Percentiles rank a stretch among this genome's conserved stretches.
Conservation (phyloP, 2,888 invertebrate genomes). For the Brassicogethes aeneus region DNA sequence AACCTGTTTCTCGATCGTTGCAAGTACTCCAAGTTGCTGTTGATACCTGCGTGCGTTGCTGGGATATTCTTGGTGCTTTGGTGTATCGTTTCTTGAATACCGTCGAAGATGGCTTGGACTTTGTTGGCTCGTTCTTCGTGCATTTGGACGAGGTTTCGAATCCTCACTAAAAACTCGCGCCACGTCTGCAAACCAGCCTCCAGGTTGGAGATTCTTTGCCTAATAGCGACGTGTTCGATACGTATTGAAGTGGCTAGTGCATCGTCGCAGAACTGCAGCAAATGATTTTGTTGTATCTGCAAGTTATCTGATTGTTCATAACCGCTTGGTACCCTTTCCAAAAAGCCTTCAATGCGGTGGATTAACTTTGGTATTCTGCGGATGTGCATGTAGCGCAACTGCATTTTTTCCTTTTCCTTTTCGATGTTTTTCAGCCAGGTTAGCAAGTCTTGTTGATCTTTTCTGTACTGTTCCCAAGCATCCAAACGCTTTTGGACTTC, state of each 20-base stretch:
- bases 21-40: constrained; percentile 54
- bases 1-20: constrained; percentile 52
- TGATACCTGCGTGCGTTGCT: constrained; percentile 52
- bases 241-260: constrained; percentile 68
- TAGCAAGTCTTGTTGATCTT: constrained; percentile 60
- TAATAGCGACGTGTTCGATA: constrained; percentile 71
- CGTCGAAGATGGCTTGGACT: constrained; percentile 54
- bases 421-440: constrained; percentile 75
- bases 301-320: constrained; percentile 56
- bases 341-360: constrained; percentile 56
- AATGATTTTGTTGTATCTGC: constrained; percentile 53
- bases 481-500: constrained; percentile 63
- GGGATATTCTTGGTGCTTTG: constrained; percentile 46
- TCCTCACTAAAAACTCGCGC: constrained; percentile 64
- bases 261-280: constrained; percentile 66
- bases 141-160: constrained; percentile 52
- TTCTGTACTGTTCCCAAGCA: constrained; percentile 71
- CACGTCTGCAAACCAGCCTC: constrained; percentile 75
- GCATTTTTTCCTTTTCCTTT: constrained; percentile 65
- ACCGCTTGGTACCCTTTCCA: constrained; percentile 58
- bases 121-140: constrained; percentile 55
- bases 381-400: constrained; percentile 72
- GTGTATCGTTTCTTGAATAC: constrained; percentile 53
- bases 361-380: constrained; percentile 64
- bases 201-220: constrained; percentile 68